A percentile compares a stretch with the other conserved stretches of the same genome.
These are phyloP conservation scores for Drymodes brunneopygia DNA, from an alignment of 2,113 vertebrate species.

Conservation along the genomic window DNA sequence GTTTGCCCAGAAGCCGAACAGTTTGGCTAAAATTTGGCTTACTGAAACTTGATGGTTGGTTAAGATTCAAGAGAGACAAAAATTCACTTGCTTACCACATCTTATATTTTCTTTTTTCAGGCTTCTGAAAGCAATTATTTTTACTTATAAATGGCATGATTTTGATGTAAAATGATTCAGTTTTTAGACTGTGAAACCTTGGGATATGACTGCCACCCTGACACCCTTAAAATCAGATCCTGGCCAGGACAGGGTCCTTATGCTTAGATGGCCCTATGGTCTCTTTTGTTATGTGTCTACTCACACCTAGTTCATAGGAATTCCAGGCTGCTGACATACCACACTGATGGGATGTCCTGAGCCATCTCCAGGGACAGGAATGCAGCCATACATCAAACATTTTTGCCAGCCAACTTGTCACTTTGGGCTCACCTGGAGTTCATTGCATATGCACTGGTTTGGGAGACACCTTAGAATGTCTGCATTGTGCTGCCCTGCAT, in stretches of 20 bases:
- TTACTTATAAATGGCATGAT: rapidly evolving
- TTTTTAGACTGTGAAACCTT: neutral
- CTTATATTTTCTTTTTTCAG: too few relatives aligned
- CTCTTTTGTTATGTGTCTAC: neutral
- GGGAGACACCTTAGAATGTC: neutral
- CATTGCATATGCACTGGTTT: rapidly evolving
- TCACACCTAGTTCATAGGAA: neutral
- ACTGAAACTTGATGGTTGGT: neutral
- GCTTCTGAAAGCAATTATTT: neutral
- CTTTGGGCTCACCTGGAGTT: neutral
- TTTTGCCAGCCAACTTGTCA: neutral
- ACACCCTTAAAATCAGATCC: neutral
- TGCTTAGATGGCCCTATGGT: rapidly evolving
- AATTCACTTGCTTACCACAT: rapidly evolving
- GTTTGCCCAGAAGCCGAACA: neutral
- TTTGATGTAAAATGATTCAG: neutral
- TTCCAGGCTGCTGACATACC: rapidly evolving
- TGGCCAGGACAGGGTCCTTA: rapidly evolving
- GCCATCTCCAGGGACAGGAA: neutral
- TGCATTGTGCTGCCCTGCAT: rapidly evolving
- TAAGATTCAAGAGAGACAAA: neutral
- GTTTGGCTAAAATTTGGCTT: neutral
- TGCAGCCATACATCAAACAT: rapidly evolving
- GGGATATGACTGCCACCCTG: neutral
- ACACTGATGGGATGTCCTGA: neutral